Conservation (phyloP, 2,797 vertebrate genomes). For the Xenops minutus region DNA sequence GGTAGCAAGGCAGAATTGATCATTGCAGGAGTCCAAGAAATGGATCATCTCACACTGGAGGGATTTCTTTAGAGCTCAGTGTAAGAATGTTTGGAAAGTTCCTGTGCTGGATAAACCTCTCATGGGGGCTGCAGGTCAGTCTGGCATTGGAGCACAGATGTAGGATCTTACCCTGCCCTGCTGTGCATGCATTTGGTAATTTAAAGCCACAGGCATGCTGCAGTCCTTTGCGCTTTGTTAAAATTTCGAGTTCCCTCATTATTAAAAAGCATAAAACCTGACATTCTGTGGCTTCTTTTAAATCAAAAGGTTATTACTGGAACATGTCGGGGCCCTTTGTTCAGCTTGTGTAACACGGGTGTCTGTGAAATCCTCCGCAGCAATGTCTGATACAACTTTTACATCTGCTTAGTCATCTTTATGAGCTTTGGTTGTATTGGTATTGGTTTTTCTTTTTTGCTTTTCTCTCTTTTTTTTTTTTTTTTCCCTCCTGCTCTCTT, state of each 20-base stretch:
- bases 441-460: neutral
- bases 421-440: neutral
- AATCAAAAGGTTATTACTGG: neutral
- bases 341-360: neutral
- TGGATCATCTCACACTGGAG: neutral
- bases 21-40: neutral
- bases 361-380: neutral
- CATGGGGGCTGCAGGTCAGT: neutral
- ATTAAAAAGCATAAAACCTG: neutral
- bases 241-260: neutral
- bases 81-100: neutral
- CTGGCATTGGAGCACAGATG: neutral
- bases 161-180: neutral
- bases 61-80: neutral
- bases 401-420: neutral
- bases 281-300: neutral
- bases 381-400: neutral
- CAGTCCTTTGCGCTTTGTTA: neutral
- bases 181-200: neutral
- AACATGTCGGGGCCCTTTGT: rapidly evolving
- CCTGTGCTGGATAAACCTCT: neutral
- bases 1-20: neutral
- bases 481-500: neutral
- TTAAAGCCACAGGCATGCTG: neutral
- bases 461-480: neutral